Percentiles rank a stretch among this genome's conserved stretches.
Conservation (phyloP, 2,888 invertebrate species). For the Nycteola revayana region DNA sequence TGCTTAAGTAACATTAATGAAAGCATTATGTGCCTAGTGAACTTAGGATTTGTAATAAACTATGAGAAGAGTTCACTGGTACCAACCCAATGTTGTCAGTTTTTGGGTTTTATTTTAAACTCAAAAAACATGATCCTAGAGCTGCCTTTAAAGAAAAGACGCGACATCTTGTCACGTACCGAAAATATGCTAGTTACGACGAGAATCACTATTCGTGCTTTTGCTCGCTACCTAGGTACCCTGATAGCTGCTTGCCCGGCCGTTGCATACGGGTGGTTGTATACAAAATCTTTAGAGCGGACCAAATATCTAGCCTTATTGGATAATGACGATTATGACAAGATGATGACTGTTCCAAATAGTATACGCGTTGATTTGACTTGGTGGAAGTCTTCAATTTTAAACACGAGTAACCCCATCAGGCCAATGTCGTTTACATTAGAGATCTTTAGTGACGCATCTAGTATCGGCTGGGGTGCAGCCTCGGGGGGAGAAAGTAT, state of each 20-base stretch:
- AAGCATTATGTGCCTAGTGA: not conserved
- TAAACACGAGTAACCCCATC: not conserved
- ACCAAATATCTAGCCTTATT: not conserved
- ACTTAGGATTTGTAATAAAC: constrained; percentile 2
- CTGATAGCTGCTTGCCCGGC: constrained; percentile 1
- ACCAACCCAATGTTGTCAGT: constrained; percentile 1
- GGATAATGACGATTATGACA: not conserved
- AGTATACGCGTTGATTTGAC: not conserved
- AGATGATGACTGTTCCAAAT: not conserved
- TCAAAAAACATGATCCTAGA: not conserved
- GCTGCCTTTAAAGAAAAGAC: not conserved
- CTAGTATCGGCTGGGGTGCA: constrained; percentile 1
- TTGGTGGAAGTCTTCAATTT: not conserved
- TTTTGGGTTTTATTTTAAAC: constrained; percentile 5
- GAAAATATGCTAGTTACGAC: not conserved
- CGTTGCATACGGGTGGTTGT: not conserved
- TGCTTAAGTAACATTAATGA: not conserved
- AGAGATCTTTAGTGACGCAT: constrained; percentile 1
- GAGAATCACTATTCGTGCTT: not conserved
- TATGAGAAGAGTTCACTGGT: constrained; percentile 4
- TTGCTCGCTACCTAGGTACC: not conserved
- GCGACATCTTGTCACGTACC: not conserved
- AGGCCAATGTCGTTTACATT: not conserved
- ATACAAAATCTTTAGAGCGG: not conserved
- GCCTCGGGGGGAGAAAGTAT: not conserved